Evolutionary conservation across 2,888 invertebrate species (phyloP), one percentile per base, ranked within the genome.

Genomic region (Eilema sororculum): DNA sequence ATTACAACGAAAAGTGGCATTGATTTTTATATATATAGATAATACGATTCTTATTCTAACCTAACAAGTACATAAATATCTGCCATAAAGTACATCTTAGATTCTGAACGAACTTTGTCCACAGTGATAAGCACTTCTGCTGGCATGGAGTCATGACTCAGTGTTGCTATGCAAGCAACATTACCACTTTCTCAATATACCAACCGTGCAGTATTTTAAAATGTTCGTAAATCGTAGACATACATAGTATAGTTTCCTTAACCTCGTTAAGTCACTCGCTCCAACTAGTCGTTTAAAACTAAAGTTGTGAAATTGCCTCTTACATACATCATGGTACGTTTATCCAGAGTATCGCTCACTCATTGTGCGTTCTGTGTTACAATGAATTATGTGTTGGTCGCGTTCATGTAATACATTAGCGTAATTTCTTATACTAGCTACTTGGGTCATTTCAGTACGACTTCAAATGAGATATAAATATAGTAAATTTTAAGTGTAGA

Each of bases 321-420:
- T 67, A 66, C 64, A 63, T 71, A 76, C 72, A 65, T 62, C 56
- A 68, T 69, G 37, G 69, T 64, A 63, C 63, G 63, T 68, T 65
- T 37, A 30, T 66, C 33, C 46, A 25, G 25, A 59, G n/a, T 57
- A 61, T 65, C 58, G 61, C 57, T 63, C 58, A 62, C 58, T 72
- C 65, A 72, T 24, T 28, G 33, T 46, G 57, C 67, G n/a, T 52
- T 62, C 66, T 67, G 61, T 67, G 30, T 57, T 63, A 41, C 69
- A 67, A 56, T 46, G 72, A 57, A 68, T 60, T 68, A 46, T 57
- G 41, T 68, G 69, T 65, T 71, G 74, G 68, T 79, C 78, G 70
- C 79, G 79, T 79, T 77, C 73, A 79, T 72, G 64, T 28, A 60
- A 25, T 41, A 25, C 16, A 58, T 25, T 25, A 52, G 58, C 5